Base-by-base conservation (phyloP, 2,113 vertebrate species). In the Clarias batrachus region DNA sequence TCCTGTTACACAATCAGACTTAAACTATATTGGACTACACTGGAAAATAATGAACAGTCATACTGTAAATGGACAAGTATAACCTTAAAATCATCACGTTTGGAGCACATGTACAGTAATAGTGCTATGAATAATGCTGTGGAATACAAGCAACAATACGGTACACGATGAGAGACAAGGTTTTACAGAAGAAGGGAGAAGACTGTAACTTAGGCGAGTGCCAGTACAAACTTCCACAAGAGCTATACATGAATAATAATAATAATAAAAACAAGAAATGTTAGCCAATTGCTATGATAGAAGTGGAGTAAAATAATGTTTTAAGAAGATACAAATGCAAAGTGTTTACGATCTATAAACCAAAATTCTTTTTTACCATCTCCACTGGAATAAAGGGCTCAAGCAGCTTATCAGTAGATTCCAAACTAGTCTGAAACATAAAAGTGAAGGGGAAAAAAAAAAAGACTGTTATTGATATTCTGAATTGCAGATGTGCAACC, bases 321-420 rank as follows among this genome's bases (percentile, higher is more conserved):
- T 70, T 70, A 27, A 70, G 14, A 37, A 70, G 33, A 37, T 70
- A 33, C 41, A 41, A 41, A 41, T 41, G 41, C 33, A 37, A 37
- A 37, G 3, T 41, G 41, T 41, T 41, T 41, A 41, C 41, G 4
- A 41, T 41, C 41, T 21, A 62, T 19, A 13, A 59, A 12, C 8
- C 10, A 33, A 12, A 19, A 21, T 33, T 70, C 60, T 57, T 87
- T 87, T 93, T 94, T 92, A 97, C 93, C 87, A 89, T 79, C 88
- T 82, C 70, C 60, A 93, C 85, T 90, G 93, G 90, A 90, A 93
- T 86, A 85, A 95, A 91, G 0, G 94, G 92, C 88, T 93, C 93
- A 33, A 96, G 91, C 17, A 96, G 92, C 85, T 96, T 96, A 84
- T 96, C 96, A 83, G 96, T 96, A 63, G 95, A 96, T 90, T 96